Base-by-base conservation (phyloP, 2,113 vertebrate genomes). In the Caloenas nicobarica region DNA sequence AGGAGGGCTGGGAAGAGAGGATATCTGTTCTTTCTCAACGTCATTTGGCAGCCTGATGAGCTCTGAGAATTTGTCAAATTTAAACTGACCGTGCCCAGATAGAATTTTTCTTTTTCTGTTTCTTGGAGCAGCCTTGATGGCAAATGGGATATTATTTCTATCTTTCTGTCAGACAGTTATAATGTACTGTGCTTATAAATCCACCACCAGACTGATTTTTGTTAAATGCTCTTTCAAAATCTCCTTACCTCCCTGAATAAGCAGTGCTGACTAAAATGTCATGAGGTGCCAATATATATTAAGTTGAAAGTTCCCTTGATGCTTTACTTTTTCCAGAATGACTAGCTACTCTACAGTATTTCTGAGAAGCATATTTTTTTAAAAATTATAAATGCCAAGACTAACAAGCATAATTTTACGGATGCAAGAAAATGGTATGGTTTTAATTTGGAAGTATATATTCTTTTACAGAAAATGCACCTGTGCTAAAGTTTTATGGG, bases 1-100 rank as follows among this genome's bases (percentile, higher is more conserved):
- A 82, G 40, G 26, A 92, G 48, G 73, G 16, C 26, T 60, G 61
- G 16, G 29, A 83, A 83, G 13, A 5, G 10, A 13, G 15, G 25
- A 57, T 66, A 50, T 93, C 88, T 97, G 91, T 54, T 96, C 83
- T 96, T 96, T 96, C 69, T 97, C 96, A 92, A 29, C 68, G 73
- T 93, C 71, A 48, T 87, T 96, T 93, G 78, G 78, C 78, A 95
- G 72, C 17, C 21, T 87, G 93, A 93, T 93, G 92, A 96, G 73
- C 62, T 91, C 82, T 77, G 74, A 85, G 86, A 93, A 94, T 88
- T 94, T 96, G 58, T 95, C 86, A 93, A 66, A 78, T 85, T 93
- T 95, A 94, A 94, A 91, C 48, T 85, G 80, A 88, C 78, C 83
- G 22, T 83, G 44, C 36, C 46, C 88, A 94, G 92, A 81, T 25